phyloP scores from a whole-genome alignment of 2,888 invertebrate genomes.

The Thera obeliscata region DNA sequence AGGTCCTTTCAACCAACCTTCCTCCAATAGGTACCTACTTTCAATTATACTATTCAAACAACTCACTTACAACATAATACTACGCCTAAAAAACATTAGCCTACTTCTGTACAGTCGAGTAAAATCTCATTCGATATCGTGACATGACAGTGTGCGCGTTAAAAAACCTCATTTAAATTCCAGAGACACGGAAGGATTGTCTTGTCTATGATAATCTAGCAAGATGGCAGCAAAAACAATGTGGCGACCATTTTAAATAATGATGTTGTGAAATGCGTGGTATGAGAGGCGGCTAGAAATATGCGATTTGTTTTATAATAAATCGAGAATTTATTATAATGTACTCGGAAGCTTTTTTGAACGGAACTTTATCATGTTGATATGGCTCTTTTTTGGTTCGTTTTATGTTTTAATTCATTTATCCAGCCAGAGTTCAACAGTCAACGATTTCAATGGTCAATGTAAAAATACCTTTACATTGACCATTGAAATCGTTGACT shows the following conservation, averaged over 20 bases:
- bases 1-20: too few species aligned
- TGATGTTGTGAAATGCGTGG: slow-evolving; percentile 33
- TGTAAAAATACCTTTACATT: too few species aligned
- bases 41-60: background rate
- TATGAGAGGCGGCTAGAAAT: slow-evolving; percentile 15
- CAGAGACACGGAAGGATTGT: slow-evolving; percentile 52
- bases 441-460: too few species aligned
- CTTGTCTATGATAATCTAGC: slow-evolving; percentile 40
- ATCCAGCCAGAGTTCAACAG: too few species aligned
- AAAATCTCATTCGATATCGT: slow-evolving; percentile 41
- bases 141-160: slow-evolving; percentile 44
- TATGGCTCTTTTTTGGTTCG: background rate
- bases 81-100: background rate
- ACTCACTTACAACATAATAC: background rate
- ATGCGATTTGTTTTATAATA: slow-evolving; percentile 11
- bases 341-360: background rate
- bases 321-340: background rate
- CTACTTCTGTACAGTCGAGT: background rate
- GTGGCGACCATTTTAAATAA: slow-evolving; percentile 37
- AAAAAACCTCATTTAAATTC: slow-evolving; percentile 64
- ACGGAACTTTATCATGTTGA: background rate
- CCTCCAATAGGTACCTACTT: background rate
- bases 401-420: too few species aligned
- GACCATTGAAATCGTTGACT: too few species aligned
- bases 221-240: slow-evolving; percentile 53